Conservation (phyloP, 2,888 invertebrate genomes). For the Amblyjoppa proteus region DNA sequence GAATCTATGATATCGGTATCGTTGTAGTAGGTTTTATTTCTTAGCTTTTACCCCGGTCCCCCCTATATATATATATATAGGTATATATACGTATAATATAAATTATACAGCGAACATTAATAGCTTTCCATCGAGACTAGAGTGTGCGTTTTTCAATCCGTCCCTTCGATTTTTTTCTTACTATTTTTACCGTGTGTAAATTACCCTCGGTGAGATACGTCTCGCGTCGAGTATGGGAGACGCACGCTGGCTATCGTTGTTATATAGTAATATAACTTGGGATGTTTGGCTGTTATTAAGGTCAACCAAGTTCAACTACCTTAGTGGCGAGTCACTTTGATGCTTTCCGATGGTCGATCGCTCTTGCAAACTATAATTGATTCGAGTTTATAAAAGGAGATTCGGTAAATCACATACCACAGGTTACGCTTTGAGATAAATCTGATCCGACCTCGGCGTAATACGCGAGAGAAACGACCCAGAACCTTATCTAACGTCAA, state of each 20-base stretch:
- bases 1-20: too few species aligned
- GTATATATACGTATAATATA: not conserved
- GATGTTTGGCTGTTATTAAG: slow-evolving; percentile 74
- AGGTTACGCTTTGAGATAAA: slow-evolving; percentile 38
- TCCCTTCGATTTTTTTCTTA: slow-evolving; percentile 46
- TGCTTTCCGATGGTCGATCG: slow-evolving; percentile 72
- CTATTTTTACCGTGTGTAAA: slow-evolving; percentile 12
- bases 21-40: too few species aligned
- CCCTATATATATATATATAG: too few species aligned
- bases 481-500: slow-evolving; percentile 4
- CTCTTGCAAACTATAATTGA: slow-evolving; percentile 72
- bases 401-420: slow-evolving; percentile 62
- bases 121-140: slow-evolving; percentile 31
- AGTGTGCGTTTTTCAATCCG: slow-evolving; percentile 22
- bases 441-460: slow-evolving; percentile 8
- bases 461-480: slow-evolving; percentile 4
- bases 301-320: slow-evolving; percentile 79
- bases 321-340: slow-evolving; percentile 73
- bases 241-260: slow-evolving; percentile 22
- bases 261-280: slow-evolving; percentile 35
- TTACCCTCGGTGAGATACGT: not conserved
- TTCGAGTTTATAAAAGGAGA: slow-evolving; percentile 65
- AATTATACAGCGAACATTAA: slow-evolving; percentile 15
- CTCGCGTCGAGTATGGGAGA: slow-evolving; percentile 8
- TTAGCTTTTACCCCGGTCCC: too few species aligned